Evolutionary conservation across 2,888 invertebrate species (phyloP), one percentile per base, ranked within the genome.

Genomic region (Cheilosia soror): DNA sequence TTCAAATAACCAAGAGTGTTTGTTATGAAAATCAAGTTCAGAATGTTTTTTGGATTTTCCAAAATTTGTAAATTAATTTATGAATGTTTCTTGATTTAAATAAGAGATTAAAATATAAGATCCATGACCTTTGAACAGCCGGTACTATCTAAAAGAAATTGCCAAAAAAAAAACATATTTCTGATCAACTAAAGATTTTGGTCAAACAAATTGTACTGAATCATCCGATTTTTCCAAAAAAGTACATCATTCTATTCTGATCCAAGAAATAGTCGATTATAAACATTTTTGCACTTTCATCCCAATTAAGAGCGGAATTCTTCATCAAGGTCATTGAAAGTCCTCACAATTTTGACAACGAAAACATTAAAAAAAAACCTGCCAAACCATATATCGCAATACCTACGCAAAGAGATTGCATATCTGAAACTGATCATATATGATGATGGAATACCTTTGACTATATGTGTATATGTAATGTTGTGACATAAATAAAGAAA

Each of bases 311-410:
- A 60, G 42, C 27, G 60, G 1, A 11, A 29, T 5, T 63, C 37
- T 37, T 1, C 11, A 37, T 37, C 69, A 78, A 71, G 69, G 69
- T 78, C 69, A 62, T 13, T 37, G 68, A 77, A 69, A 62, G 77
- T 53, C 75, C 58, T 58, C 75, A 37, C 13, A 42, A 44, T 27
- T 37, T 37, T 2, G 33, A 37, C 33, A 37, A 37, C 0, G 11
- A 11, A 9, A 37, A 37, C 37, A 33, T 3, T 7, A 33, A 33
- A 33, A 33, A 31, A 2, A 37, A 37, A 4, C 37, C 29, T 62
- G 49, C 29, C 53, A 9, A 40, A 7, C 7, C 1, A 31, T 51
- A 31, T 51, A 33, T 15, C 51, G 40, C 20, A 20, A 27, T 44
- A 40, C 6, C 27, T 27, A 37, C 20, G 29, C 15, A 51, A 37